Conservation (phyloP, 1,140 invertebrate genomes). For the Neodiprion pinetum region DNA sequence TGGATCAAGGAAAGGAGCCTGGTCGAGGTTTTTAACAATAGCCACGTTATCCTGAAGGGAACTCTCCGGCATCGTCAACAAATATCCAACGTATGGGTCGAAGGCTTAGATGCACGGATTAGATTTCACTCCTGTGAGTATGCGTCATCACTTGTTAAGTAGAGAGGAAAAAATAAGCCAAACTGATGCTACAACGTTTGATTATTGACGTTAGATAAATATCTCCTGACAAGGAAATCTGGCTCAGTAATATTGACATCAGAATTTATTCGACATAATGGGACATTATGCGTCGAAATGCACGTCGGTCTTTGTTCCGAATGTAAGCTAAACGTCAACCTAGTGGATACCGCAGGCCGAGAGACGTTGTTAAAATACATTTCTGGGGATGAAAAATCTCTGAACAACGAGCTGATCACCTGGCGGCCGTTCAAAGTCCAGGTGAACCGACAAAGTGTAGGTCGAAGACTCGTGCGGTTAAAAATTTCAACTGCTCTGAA, state of each 20-base stretch:
- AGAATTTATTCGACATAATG: not conserved
- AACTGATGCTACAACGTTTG: not conserved
- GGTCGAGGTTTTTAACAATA: constrained; percentile 18
- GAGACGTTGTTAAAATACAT: not conserved
- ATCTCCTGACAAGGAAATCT: constrained; percentile 18
- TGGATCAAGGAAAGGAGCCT: constrained; percentile 33
- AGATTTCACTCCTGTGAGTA: constrained; percentile 37
- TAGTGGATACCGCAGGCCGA: not conserved
- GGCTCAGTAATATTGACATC: constrained; percentile 23
- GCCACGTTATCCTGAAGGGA: not conserved
- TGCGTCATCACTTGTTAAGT: not conserved
- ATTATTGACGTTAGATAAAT: constrained; percentile 26
- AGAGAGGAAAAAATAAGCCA: not conserved
- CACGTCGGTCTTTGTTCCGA: constrained; percentile 31
- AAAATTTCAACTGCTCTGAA: not conserved
- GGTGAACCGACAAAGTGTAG: not conserved
- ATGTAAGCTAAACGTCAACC: constrained; percentile 25
- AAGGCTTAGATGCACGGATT: not conserved
- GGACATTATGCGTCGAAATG: constrained; percentile 32
- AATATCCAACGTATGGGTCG: not conserved
- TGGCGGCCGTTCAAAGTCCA: constrained; percentile 33
- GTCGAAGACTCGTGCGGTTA: constrained; percentile 10
- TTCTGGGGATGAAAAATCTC: not conserved
- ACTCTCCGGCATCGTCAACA: not conserved
- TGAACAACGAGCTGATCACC: constrained; percentile 24